Conservation (phyloP, 2,797 vertebrate genomes). For the Agapornis canus region DNA sequence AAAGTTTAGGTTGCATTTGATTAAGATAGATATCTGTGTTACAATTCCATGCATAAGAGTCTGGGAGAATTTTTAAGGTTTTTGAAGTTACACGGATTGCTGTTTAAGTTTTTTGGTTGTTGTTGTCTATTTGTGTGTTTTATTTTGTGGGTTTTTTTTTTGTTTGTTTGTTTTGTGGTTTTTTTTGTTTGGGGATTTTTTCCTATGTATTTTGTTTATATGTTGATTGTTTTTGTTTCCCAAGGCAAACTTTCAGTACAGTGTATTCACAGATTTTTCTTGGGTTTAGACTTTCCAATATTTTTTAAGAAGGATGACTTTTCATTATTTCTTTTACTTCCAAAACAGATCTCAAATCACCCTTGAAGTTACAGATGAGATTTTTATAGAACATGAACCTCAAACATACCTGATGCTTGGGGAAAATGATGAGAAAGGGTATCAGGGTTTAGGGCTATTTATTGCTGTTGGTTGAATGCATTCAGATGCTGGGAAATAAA, state of each 20-base stretch:
- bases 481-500: not conserved
- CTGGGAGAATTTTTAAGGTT: not conserved
- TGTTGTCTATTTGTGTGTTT: not conserved
- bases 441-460: not conserved
- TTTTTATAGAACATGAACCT: not conserved
- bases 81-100: not conserved
- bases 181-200: not conserved
- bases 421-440: not conserved
- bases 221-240: not conserved
- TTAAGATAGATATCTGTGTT: not conserved
- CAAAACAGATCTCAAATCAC: not conserved
- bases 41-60: not conserved
- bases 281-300: not conserved
- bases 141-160: not conserved
- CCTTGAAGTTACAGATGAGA: rapidly evolving
- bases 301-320: not conserved
- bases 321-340: not conserved
- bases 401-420: not conserved
- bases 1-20: not conserved
- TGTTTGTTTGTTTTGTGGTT: too few relatives aligned
- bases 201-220: not conserved
- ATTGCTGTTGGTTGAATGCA: not conserved
- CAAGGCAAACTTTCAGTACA: not conserved
- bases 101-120: not conserved
- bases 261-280: not conserved